phyloP scores from a whole-genome alignment of 2,888 invertebrate species.

The Lepidochrysops patricia region DNA sequence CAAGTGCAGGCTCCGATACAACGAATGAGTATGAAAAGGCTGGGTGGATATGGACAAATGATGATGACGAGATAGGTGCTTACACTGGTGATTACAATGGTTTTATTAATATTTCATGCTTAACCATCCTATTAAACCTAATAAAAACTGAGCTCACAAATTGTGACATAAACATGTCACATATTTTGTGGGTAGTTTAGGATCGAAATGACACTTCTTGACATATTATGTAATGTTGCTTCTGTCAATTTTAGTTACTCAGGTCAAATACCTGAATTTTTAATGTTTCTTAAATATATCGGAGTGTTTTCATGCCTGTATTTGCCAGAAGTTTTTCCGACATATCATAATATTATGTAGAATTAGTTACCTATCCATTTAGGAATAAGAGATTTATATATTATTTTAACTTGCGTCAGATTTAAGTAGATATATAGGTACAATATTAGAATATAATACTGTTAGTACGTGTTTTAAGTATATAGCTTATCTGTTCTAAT shows the following conservation, averaged over 20 bases:
- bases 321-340: conserved; percentile 56
- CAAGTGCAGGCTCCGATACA: conserved; percentile 70
- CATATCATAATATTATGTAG: conserved; percentile 15
- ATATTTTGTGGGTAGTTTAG: too few relatives aligned
- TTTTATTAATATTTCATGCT: neutral
- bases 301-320: conserved; percentile 44
- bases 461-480: conserved; percentile 59
- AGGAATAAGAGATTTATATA: conserved; percentile 15
- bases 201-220: too few relatives aligned
- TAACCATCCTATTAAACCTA: too few relatives aligned
- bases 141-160: too few relatives aligned
- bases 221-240: too few relatives aligned
- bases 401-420: conserved; percentile 64
- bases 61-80: conserved; percentile 13
- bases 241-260: too few relatives aligned
- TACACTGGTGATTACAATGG: neutral
- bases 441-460: conserved; percentile 39
- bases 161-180: too few relatives aligned
- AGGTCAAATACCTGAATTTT: neutral
- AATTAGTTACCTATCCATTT: conserved; percentile 17
- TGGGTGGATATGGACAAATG: conserved; percentile 7
- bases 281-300: conserved; percentile 3
- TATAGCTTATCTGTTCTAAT: conserved; percentile 66
- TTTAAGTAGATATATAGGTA: conserved; percentile 32
- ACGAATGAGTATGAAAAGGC: conserved; percentile 47